Evolutionary conservation across 1,140 invertebrate species (phyloP), one percentile per base, ranked within the genome.

Genomic region (Papilio aristodemus): DNA sequence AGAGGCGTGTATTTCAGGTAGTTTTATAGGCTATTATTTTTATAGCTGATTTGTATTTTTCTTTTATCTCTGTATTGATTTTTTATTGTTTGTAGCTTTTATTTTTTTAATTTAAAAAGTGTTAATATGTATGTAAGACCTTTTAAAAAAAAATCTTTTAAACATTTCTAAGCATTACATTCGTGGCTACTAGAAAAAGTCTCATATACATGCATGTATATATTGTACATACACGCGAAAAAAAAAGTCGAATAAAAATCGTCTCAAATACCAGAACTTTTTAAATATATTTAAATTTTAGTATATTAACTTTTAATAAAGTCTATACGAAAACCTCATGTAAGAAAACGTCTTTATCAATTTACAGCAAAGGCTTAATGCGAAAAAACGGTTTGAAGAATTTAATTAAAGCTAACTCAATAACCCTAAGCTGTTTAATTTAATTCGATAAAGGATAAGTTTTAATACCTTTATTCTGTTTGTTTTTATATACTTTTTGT

Each of bases 311-410:
- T n/a, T n/a, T n/a, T n/a, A n/a, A 32, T 32, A 32, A 32, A 32
- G 5, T 54, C 10, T 54, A 9, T 22, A n/a, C n/a, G 19, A 25
- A 54, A 22, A 54, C 10, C 17, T 46, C 8, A 19, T 8, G 7
- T 46, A 19, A 46, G 14, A 46, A 46, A 19, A 46, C 43, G 43
- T 46, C 17, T 46, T 22, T 8, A 46, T 46, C 43, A 46, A 46
- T 46, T 46, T 46, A 46, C 43, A 46, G 43, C 17, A 46, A 17
- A 46, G 43, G 17, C 19, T 46, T 54, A 22, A 54, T 11, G 19
- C 19, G 9, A 22, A 54, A 22, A 11, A 54, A 22, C 19, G 46
- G 46, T 1, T 54, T 11, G 22, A 19, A 54, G 19, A 54, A 22
- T 22, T 54, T 25, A 54, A 22, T 54, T 54, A 54, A 50, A 54